Evolutionary conservation across 2,888 invertebrate genomes (phyloP).

Genomic region (Hyposoter didymator): DNA sequence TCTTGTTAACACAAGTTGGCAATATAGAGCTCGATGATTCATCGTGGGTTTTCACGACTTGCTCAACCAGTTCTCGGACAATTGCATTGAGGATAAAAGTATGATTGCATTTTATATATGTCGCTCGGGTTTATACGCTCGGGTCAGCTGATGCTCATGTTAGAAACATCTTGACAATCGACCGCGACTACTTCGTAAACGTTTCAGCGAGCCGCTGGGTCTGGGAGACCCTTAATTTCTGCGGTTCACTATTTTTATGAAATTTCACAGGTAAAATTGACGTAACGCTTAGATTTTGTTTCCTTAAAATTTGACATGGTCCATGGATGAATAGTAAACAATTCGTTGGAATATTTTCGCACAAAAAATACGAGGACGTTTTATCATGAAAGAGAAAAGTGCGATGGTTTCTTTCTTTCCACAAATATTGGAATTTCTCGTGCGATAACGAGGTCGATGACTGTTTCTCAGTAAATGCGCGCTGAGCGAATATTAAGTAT

Average conservation of each 20-base stretch:
- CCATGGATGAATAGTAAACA: background rate
- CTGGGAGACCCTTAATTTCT: background rate
- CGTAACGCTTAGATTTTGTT: too few relatives aligned
- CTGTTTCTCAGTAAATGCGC: background rate
- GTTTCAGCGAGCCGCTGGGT: background rate
- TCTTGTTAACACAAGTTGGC: slow-evolving; percentile 1
- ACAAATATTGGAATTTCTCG: background rate
- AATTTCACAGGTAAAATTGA: too few relatives aligned
- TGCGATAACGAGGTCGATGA: slow-evolving; percentile 1
- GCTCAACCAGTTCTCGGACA: background rate
- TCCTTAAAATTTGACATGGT: background rate
- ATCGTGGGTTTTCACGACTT: slow-evolving; percentile 24
- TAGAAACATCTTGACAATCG: background rate
- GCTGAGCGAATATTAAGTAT: background rate
- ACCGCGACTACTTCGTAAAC: background rate
- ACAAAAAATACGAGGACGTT: background rate
- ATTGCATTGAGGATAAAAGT: slow-evolving; percentile 3
- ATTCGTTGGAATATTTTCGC: background rate
- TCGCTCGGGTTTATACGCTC: background rate
- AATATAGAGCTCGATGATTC: slow-evolving; percentile 15
- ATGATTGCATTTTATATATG: background rate
- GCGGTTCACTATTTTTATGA: too few relatives aligned
- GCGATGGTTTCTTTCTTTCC: background rate
- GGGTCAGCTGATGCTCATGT: background rate
- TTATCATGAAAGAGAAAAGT: background rate